Conservation (phyloP, 2,797 vertebrate genomes). For the Malurus splendens region DNA sequence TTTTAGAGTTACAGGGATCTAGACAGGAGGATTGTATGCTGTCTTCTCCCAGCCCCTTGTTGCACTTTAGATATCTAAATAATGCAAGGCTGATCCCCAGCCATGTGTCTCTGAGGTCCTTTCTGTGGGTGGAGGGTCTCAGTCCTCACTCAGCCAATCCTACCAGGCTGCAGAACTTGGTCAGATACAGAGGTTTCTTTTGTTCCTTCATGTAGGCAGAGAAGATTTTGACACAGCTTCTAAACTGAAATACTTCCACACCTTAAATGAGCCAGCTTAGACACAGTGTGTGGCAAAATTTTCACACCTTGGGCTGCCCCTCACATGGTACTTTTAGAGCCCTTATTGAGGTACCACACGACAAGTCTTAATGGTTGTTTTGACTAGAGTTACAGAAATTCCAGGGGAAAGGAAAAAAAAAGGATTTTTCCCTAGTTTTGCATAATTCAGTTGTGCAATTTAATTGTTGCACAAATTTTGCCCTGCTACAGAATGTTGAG, state of each 20-base stretch:
- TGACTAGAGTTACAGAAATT: not conserved
- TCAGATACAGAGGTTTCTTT: not conserved
- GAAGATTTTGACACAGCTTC: not conserved
- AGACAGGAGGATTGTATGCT: not conserved
- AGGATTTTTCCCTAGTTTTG: accelerated
- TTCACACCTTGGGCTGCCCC: not conserved
- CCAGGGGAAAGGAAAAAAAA: not conserved
- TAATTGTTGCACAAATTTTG: not conserved
- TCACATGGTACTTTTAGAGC: not conserved
- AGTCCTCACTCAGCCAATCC: not conserved
- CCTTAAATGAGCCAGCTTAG: not conserved
- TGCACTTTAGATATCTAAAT: not conserved
- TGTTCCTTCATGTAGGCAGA: not conserved
- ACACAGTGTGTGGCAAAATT: not conserved
- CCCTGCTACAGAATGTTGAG: not conserved
- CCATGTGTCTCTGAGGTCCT: not conserved
- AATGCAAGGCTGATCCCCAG: not conserved
- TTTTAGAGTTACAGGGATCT: not conserved
- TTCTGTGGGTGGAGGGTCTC: not conserved
- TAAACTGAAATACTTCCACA: not conserved
- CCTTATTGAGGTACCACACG: not conserved
- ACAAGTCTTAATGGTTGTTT: not conserved
- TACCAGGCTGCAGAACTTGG: not conserved
- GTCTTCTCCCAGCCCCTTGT: not conserved
- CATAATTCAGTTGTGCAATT: conserved; percentile 23